Conservation (phyloP, 2,113 vertebrate species). For the Lathamus discolor region DNA sequence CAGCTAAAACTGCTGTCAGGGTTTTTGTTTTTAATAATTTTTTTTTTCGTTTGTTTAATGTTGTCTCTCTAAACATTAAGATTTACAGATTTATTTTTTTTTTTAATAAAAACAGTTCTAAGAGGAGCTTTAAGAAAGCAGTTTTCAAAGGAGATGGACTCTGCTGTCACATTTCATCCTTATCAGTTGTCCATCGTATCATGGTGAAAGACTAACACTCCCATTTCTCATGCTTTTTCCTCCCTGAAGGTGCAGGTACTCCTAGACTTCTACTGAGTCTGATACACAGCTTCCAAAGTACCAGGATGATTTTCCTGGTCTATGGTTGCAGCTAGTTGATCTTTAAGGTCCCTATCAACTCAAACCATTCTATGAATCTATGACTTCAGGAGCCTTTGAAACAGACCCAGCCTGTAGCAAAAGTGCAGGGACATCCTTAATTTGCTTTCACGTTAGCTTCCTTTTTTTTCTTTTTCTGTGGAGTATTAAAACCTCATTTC, state of each 20-base stretch:
- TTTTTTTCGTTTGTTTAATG: not conserved
- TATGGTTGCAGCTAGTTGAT: not conserved
- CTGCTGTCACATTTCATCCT: not conserved
- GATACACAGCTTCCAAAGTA: not conserved
- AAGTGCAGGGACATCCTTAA: not conserved
- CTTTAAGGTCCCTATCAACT: not conserved
- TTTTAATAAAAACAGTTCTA: not conserved
- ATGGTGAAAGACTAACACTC: not conserved
- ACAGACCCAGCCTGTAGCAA: not conserved
- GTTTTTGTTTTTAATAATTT: not conserved
- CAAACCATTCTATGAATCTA: not conserved
- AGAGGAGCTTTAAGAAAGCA: not conserved
- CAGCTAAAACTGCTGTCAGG: not conserved
- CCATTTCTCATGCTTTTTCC: not conserved
- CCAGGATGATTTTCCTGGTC: not conserved
- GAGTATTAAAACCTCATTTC: constrained; percentile 19
- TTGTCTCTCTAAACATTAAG: not conserved
- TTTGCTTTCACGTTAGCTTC: not conserved
- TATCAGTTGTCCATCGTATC: not conserved
- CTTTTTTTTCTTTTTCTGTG: not conserved
- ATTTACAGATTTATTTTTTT: not conserved
- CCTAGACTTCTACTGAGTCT: not conserved
- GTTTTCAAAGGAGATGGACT: not conserved
- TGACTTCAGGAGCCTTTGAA: not conserved
- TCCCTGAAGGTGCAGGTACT: not conserved